Evolutionary conservation across 2,797 vertebrate genomes (phyloP).

Genomic region (Molothrus aeneus): DNA sequence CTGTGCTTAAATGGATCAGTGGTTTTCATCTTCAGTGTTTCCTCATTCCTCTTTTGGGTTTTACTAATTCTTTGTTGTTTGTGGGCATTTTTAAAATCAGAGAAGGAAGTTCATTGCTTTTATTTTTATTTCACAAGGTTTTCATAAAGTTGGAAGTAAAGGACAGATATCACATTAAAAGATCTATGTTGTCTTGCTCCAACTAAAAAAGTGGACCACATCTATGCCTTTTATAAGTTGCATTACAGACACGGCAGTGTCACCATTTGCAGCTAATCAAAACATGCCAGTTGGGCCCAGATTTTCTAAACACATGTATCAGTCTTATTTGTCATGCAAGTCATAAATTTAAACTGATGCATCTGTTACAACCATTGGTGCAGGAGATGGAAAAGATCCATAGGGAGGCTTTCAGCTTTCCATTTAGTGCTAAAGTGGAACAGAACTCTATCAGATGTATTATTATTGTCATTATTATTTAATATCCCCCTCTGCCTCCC

Average conservation of each 20-base stretch:
- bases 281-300: constrained; percentile 6
- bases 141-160: neutral
- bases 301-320: constrained; percentile 6
- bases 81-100: neutral
- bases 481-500: constrained; percentile 25
- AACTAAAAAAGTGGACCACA: neutral
- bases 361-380: constrained; percentile 26
- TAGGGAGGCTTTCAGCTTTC: constrained; percentile 63
- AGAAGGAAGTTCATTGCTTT: neutral
- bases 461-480: constrained; percentile 68
- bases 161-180: neutral
- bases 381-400: constrained; percentile 25
- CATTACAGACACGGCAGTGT: neutral
- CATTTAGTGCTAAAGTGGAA: constrained; percentile 49
- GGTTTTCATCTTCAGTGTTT: constrained; percentile 31
- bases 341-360: constrained; percentile 51
- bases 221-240: neutral
- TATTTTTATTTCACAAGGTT: neutral
- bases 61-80: neutral
- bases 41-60: constrained; percentile 10
- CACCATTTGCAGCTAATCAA: neutral
- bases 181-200: neutral
- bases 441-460: constrained; percentile 48
- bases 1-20: constrained; percentile 40
- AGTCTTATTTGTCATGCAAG: constrained; percentile 47